A percentile compares a stretch with the other conserved stretches of the same genome.
Evolutionary conservation across 2,888 invertebrate genomes (phyloP).

Genomic region (Syrphus vitripennis): DNA sequence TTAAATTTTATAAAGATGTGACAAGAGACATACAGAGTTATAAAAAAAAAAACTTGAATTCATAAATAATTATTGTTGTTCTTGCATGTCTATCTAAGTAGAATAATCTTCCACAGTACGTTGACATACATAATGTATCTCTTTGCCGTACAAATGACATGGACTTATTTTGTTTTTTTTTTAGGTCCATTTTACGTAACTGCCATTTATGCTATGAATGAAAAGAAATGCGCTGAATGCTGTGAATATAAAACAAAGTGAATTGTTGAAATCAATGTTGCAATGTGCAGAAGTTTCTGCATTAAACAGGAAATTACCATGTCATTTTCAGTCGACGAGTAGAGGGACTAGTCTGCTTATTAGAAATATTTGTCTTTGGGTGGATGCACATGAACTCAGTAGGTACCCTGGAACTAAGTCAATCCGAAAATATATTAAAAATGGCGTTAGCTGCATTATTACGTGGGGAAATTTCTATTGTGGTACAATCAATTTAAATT

Average conservation of each 20-base stretch:
- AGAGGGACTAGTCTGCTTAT: background rate
- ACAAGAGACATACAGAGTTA: background rate
- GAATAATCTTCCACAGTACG: background rate
- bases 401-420: too few species aligned
- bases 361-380: too few species aligned
- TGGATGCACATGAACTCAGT: too few species aligned
- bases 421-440: too few species aligned
- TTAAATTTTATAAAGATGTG: background rate
- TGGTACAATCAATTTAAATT: too few species aligned
- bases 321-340: background rate
- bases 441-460: too few species aligned
- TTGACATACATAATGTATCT: background rate
- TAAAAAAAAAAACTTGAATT: background rate
- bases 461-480: too few species aligned
- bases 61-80: background rate
- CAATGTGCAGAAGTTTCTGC: background rate
- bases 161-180: background rate
- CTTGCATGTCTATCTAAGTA: background rate
- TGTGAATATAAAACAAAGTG: background rate
- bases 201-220: background rate
- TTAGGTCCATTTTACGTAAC: background rate
- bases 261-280: background rate
- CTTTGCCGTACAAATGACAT: background rate
- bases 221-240: background rate
- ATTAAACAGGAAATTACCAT: conserved; percentile 2